Evolutionary conservation across 2,797 vertebrate species (phyloP).

Genomic region (Hypotaenidia philippensis): DNA sequence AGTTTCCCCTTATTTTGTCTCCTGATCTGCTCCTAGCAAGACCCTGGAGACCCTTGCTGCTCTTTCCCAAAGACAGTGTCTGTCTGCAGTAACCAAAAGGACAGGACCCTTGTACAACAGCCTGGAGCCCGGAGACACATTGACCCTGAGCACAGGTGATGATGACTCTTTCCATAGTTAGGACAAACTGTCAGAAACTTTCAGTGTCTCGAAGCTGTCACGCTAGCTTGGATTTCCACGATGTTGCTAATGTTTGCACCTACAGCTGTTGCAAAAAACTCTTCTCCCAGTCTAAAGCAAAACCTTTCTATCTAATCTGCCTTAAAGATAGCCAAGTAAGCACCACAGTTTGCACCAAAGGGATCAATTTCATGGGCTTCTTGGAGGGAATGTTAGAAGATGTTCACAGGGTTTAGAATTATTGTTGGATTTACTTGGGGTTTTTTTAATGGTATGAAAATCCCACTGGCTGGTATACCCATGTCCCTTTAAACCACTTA

Average conservation of each 20-base stretch:
- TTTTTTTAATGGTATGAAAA: background rate
- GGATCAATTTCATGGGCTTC: background rate
- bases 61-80: background rate
- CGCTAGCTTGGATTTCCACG: background rate
- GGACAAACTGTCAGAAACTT: background rate
- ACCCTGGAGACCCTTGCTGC: background rate
- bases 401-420: background rate
- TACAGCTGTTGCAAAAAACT: background rate
- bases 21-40: background rate
- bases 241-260: background rate
- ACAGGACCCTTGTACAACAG: background rate
- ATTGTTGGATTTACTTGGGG: background rate
- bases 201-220: background rate
- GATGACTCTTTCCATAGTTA: background rate
- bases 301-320: background rate
- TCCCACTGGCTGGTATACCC: background rate
- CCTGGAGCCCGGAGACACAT: background rate
- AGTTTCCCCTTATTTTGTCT: background rate
- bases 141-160: background rate
- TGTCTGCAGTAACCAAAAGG: background rate
- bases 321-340: background rate
- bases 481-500: background rate
- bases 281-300: background rate
- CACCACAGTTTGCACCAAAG: background rate
- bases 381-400: background rate